Percentiles rank a stretch among this genome's conserved stretches.
Evolutionary conservation across 30 jellyfish, hydroid and myxozoan species (phyloP).

Genomic region (Mastigias papua): DNA sequence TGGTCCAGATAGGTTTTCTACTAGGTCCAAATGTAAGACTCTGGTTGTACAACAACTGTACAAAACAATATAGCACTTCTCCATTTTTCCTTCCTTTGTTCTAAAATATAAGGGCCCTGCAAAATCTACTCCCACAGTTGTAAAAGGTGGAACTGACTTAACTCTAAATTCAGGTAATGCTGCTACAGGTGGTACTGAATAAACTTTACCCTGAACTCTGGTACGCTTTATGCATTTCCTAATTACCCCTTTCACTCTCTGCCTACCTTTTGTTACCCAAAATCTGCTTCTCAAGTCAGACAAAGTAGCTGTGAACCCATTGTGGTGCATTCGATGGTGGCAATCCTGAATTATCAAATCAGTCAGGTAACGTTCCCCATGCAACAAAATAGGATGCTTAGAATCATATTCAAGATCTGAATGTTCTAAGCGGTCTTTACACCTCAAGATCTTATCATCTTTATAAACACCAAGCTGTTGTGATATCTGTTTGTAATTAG

Average conservation of each 20-base stretch:
- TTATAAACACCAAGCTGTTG: neutral
- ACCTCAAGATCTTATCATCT: neutral
- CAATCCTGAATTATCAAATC: neutral
- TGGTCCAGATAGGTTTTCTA: neutral
- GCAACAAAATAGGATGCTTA: neutral
- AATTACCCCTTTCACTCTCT: slow-evolving; percentile 6
- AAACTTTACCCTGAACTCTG: slow-evolving; percentile 14
- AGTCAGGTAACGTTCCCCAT: neutral
- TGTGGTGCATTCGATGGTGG: slow-evolving; percentile 21
- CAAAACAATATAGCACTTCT: slow-evolving; percentile 40
- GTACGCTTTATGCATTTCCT: neutral
- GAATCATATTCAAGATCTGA: neutral
- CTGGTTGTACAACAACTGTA: slow-evolving; percentile 17
- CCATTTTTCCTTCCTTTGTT: neutral
- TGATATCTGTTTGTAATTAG: neutral
- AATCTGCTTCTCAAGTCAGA: neutral
- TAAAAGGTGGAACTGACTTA: neutral
- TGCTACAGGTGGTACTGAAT: slow-evolving; percentile 1
- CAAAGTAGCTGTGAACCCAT: slow-evolving; percentile 13
- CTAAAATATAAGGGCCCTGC: slow-evolving; percentile 27
- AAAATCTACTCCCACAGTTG: slow-evolving; percentile 30
- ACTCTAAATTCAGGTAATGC: slow-evolving; percentile 4
- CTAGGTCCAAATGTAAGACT: slow-evolving; percentile 26
- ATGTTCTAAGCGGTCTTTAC: neutral
- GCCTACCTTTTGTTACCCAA: slow-evolving; percentile 41